Conservation (phyloP, 2,113 vertebrate species). For the Aspiorhynchus laticeps region DNA sequence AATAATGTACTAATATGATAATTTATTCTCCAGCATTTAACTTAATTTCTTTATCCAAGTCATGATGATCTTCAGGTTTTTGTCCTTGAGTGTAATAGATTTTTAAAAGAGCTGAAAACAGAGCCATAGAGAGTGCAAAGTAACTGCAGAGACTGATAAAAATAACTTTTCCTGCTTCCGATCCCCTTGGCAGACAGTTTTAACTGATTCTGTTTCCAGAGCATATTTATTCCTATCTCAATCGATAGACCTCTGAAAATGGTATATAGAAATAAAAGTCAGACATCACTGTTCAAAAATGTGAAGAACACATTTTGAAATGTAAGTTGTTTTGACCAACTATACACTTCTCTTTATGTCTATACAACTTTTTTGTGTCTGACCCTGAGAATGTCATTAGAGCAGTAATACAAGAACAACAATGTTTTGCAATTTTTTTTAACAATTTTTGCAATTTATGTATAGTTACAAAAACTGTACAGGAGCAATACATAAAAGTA, state of each 20-base stretch:
- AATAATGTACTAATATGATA: background rate
- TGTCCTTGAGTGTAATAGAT: conserved; percentile 23
- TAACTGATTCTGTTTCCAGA: background rate
- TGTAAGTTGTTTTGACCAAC: background rate
- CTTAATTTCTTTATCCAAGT: background rate
- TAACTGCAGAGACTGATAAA: background rate
- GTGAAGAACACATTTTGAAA: conserved; percentile 15
- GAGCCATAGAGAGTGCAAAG: background rate
- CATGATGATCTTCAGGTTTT: background rate
- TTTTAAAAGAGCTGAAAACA: background rate
- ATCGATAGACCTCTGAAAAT: background rate
- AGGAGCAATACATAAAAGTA: too few relatives aligned
- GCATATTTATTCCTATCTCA: conserved; percentile 7
- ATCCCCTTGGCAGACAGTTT: background rate
- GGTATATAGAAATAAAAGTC: background rate
- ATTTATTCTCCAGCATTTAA: background rate
- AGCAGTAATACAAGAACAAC: too few relatives aligned
- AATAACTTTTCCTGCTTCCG: background rate
- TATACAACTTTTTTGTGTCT: too few relatives aligned
- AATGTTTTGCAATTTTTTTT: too few relatives aligned
- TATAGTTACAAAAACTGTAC: too few relatives aligned
- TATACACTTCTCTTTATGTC: too few relatives aligned
- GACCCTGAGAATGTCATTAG: too few relatives aligned
- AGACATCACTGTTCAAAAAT: background rate
- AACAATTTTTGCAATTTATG: too few relatives aligned